Percentiles rank a stretch among this genome's conserved stretches.
Conservation (phyloP, 2,888 invertebrate species). For the Brachyopa scutellaris region DNA sequence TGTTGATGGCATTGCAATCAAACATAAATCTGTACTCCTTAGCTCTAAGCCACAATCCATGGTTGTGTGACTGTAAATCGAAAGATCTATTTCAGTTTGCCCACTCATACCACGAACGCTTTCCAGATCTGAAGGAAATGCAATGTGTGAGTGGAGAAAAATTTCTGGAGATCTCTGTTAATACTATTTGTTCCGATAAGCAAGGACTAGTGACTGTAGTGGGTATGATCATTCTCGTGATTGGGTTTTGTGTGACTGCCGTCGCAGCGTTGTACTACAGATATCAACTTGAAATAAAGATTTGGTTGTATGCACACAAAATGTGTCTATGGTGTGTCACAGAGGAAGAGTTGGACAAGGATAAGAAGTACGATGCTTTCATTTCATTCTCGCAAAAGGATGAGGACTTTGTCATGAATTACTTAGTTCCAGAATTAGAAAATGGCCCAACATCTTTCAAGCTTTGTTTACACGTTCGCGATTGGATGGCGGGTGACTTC, state of each 20-base stretch:
- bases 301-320: slow-evolving; percentile 86
- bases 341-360: slow-evolving; percentile 87
- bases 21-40: slow-evolving; percentile 82
- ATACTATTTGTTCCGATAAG: slow-evolving; percentile 82
- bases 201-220: slow-evolving; percentile 79
- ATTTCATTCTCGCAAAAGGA: slow-evolving; percentile 91
- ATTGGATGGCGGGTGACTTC: slow-evolving; percentile 89
- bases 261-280: slow-evolving; percentile 83
- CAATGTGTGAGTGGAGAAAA: slow-evolving; percentile 75
- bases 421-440: slow-evolving; percentile 87
- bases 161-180: slow-evolving; percentile 74
- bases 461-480: slow-evolving; percentile 88
- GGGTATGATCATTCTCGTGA: slow-evolving; percentile 80
- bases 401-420: slow-evolving; percentile 86
- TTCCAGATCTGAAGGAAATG: slow-evolving; percentile 77
- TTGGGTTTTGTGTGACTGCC: slow-evolving; percentile 82
- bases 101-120: slow-evolving; percentile 80
- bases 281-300: slow-evolving; percentile 85
- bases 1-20: slow-evolving; percentile 81
- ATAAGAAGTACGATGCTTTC: slow-evolving; percentile 88
- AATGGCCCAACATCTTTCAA: slow-evolving; percentile 85
- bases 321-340: slow-evolving; percentile 85
- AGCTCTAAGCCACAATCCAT: slow-evolving; percentile 86
- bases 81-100: slow-evolving; percentile 84
- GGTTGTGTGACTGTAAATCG: slow-evolving; percentile 87